Base-by-base conservation (phyloP, 2,797 vertebrate species). In the Threskiornis aethiopicus region DNA sequence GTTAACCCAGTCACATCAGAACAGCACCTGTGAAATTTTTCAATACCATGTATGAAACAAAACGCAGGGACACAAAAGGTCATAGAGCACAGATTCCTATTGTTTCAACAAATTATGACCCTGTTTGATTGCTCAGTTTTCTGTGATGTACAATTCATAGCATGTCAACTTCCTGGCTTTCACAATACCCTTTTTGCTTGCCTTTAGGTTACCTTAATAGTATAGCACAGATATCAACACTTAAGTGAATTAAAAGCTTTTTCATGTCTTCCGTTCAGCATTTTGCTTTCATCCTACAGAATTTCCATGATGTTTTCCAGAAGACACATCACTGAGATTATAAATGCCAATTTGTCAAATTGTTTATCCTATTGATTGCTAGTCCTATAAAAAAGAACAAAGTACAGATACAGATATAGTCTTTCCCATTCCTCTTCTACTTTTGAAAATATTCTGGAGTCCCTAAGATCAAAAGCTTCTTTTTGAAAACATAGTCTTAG, bases 121-220 rank as follows among this genome's bases (percentile, higher is more conserved):
- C 8, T 39, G 6, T 75, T 39, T 59, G 37, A 21, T 70, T 57
- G 11, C 24, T 79, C 25, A 21, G 9, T 49, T 92, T 84, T 86
- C 54, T 2, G 1, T 47, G 15, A 61, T n/a, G n/a, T 13, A 42
- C 11, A 88, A 7, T 44, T 78, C 21, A 64, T 24, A 49, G 11
- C 12, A 52, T 25, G 11, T 26, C 65, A 57, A 0, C 17, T 66
- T 65, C 33, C 9, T 4, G 0, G 33, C 15, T 62, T 52, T 49
- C 39, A 66, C 29, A 3, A 42, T 31, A 26, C 1, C 19, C 1
- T 29, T 87, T 47, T 55, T 46, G 13, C 6, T 79, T 72, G 13
- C 42, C 10, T 84, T 76, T 71, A 41, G 42, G 6, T 70, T 82
- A 26, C 46, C 9, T 62, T 51, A 77, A 25, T 6, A 76, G 13